These are phyloP conservation scores for Hypocryptadius cinnamomeus DNA, from an alignment of 2,113 vertebrate genomes.

Conservation along the genomic window DNA sequence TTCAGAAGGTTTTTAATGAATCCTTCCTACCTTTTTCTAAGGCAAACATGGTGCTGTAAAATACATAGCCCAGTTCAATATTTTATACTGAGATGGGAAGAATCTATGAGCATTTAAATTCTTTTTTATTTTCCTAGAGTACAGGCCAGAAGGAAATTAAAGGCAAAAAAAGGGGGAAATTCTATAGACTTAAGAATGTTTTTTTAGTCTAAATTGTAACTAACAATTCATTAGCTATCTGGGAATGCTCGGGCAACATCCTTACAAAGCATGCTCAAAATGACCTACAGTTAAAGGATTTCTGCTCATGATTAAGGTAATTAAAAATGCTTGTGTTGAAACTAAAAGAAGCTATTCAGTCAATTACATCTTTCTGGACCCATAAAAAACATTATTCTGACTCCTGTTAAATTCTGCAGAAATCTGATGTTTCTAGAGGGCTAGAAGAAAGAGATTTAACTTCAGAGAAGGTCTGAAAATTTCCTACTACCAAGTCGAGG, in stretches of 20 bases:
- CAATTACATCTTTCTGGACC: not conserved
- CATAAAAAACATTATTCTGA: not conserved
- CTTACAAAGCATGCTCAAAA: not conserved
- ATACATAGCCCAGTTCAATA: not conserved
- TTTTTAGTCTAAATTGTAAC: not conserved
- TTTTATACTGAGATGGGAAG: not conserved
- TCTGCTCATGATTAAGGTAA: not conserved
- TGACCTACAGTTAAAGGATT: not conserved
- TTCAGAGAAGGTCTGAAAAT: not conserved
- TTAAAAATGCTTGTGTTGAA: not conserved
- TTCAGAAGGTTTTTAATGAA: not conserved
- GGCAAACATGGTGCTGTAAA: not conserved
- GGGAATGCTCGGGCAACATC: not conserved
- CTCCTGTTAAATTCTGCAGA: not conserved
- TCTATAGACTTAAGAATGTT: not conserved
- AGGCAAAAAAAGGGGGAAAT: not conserved
- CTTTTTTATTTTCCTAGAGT: not conserved
- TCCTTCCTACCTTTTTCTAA: not conserved
- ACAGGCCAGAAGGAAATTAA: not conserved
- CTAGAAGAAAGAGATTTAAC: not conserved
- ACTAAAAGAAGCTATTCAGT: not conserved
- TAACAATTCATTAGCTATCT: not conserved
- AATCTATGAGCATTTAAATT: not conserved
- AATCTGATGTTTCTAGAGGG: not conserved
- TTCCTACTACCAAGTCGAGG: not conserved